Base-by-base conservation (phyloP, 2,113 vertebrate species). In the Sciurus niger region DNA sequence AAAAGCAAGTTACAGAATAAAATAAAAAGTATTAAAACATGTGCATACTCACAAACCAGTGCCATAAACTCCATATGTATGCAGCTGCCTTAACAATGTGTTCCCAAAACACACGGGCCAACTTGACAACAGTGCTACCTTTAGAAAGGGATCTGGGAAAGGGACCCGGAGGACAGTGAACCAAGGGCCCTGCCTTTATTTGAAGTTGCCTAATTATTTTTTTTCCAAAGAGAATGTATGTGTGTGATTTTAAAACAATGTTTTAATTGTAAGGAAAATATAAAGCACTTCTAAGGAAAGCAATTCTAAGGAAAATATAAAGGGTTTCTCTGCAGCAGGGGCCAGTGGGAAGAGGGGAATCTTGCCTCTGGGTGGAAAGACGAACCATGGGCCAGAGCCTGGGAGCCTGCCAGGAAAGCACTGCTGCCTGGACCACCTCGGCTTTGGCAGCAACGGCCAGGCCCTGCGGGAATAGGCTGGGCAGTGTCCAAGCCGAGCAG, bases 381-480 rank as follows among this genome's bases (percentile, higher is more conserved):
- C 74, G 40, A 78, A 24, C n/a, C 60, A 43, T 17, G 1, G 48
- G 73, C 60, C 82, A 85, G 17, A 25, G 43, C 73, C 79, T 58
- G 51, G 53, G 68, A 43, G 55, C 79, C 84, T 84, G 87, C 60
- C 85, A 48, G 91, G 84, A 51, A 20, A 76, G 46, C 6, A 1
- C 25, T 87, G 65, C 90, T 93, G 86, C 63, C 48, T 6, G 30
- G 72, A 84, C 93, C 93, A 92, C 77, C 94, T 72, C 20, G 46
- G 87, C 48, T 28, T 28, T 85, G 37, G 68, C 10, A 13, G 86
- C 68, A 87, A 53, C 87, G 79, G 95, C 68, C 68, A 83, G 67
- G 65, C 67, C 90, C 63, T 37, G 0, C 0, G 2, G 77, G 90
- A 89, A 53, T 30, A 58, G 73, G n/a, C 72, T 78, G 78, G 76